A percentile compares a stretch with the other conserved stretches of the same genome.
Evolutionary conservation across 2,113 vertebrate genomes (phyloP).

Genomic region (Entomyzon cyanotis): DNA sequence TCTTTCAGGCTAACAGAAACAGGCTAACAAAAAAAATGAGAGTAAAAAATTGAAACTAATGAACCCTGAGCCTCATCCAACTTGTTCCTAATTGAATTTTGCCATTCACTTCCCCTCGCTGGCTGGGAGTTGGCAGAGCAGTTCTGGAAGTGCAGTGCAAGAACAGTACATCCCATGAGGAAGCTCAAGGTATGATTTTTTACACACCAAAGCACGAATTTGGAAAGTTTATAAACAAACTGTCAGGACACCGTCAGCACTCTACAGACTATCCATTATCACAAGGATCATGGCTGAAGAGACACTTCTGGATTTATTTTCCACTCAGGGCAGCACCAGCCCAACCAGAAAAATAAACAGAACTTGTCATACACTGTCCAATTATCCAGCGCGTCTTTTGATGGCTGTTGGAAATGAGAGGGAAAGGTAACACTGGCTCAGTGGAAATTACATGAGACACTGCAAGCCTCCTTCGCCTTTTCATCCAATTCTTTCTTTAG

Average conservation of each 20-base stretch:
- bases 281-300: background rate
- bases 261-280: background rate
- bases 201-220: background rate
- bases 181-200: slow-evolving; percentile 54
- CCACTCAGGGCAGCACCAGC: background rate
- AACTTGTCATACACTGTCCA: background rate
- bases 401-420: background rate
- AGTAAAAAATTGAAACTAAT: background rate
- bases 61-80: background rate
- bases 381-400: background rate
- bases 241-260: background rate
- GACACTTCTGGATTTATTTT: background rate
- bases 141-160: background rate
- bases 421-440: slow-evolving; percentile 1
- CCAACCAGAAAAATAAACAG: background rate
- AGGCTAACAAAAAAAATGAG: background rate
- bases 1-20: background rate
- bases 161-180: background rate
- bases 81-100: background rate
- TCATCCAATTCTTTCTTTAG: slow-evolving; percentile 2
- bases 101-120: background rate
- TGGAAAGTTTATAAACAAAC: background rate
- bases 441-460: background rate
- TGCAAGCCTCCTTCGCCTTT: background rate
- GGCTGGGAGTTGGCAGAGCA: background rate